phyloP scores from a whole-genome alignment of 1,140 invertebrate genomes.

The Lordiphosa stackelbergi region DNA sequence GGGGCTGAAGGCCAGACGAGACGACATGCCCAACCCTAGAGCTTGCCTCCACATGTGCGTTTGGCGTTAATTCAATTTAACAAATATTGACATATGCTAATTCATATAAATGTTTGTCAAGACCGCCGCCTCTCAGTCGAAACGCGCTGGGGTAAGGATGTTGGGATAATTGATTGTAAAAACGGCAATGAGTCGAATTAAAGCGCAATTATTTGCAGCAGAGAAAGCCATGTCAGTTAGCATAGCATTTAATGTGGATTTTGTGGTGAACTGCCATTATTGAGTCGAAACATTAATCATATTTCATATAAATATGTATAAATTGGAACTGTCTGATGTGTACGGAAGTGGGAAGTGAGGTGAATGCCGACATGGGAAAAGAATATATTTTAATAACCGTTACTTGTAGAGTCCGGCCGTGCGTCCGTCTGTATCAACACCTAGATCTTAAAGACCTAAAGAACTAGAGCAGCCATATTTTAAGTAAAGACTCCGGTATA shows the following conservation, averaged over 20 bases:
- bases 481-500: too few species aligned
- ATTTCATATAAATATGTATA: conserved; percentile 17
- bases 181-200: conserved; percentile 70
- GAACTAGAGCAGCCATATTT: too few species aligned
- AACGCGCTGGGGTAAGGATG: not conserved
- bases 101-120: conserved; percentile 67
- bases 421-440: too few species aligned
- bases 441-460: too few species aligned
- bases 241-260: conserved; percentile 45
- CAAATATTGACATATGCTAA: conserved; percentile 76
- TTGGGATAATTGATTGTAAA: conserved; percentile 71
- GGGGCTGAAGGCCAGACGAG: conserved; percentile 26
- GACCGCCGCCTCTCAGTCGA: conserved; percentile 9
- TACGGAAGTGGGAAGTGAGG: too few species aligned
- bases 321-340: not conserved
- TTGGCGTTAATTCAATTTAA: conserved; percentile 72
- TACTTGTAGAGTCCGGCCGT: too few species aligned
- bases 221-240: conserved; percentile 45
- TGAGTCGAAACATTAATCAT: conserved; percentile 52
- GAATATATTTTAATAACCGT: too few species aligned
- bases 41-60: conserved; percentile 2
- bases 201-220: conserved; percentile 71
- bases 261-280: conserved; percentile 24
- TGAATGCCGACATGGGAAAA: too few species aligned
- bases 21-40: conserved; percentile 1